Percentiles rank a stretch among this genome's conserved stretches.
phyloP scores from a whole-genome alignment of 2,888 invertebrate genomes.

The Parelbella ahira region DNA sequence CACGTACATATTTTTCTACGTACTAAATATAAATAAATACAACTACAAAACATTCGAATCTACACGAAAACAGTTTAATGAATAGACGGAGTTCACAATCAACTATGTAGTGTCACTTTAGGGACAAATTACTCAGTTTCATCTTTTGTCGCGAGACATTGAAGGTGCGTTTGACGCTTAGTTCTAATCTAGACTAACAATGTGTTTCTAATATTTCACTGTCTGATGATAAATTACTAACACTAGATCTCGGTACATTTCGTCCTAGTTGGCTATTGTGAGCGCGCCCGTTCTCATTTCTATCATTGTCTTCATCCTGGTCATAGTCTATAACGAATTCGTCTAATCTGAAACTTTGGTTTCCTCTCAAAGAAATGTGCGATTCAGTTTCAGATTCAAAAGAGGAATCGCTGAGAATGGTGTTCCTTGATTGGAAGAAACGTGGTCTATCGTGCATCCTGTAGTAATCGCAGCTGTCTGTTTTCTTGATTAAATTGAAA shows the following conservation, averaged over 20 bases:
- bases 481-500: constrained; percentile 71
- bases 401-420: constrained; percentile 37
- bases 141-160: too few relatives aligned
- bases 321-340: constrained; percentile 37
- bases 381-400: constrained; percentile 35
- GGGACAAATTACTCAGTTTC: too few relatives aligned
- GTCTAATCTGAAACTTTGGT: constrained; percentile 35
- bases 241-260: constrained; percentile 15
- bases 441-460: constrained; percentile 44
- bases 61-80: constrained; percentile 1
- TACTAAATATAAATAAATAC: too few relatives aligned
- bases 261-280: background rate
- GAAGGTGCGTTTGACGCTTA: background rate
- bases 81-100: too few relatives aligned
- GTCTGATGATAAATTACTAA: constrained; percentile 37
- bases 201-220: constrained; percentile 53
- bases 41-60: constrained; percentile 26
- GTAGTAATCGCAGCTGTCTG: constrained; percentile 50
- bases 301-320: constrained; percentile 7
- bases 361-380: constrained; percentile 31
- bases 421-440: constrained; percentile 45
- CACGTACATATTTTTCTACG: too few relatives aligned
- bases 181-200: constrained; percentile 37
- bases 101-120: too few relatives aligned
- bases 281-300: background rate